Conservation (phyloP, 53 echinoderm and acorn worm genomes). For the Echinarachnius parma region DNA sequence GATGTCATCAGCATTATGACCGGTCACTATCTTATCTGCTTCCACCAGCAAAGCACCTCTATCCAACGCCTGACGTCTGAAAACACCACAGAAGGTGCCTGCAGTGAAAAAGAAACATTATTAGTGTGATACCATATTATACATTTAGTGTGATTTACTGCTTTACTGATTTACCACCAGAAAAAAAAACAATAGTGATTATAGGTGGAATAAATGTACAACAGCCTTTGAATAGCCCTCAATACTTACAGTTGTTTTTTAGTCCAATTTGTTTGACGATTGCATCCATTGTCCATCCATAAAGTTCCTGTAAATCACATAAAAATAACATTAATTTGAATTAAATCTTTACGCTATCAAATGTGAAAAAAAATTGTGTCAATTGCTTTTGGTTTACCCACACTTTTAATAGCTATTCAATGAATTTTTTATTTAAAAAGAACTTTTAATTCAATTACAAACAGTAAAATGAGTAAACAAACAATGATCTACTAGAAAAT, state of each 20-base stretch:
- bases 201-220: too few relatives aligned
- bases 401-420: too few relatives aligned
- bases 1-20: slow-evolving; percentile 97
- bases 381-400: background rate
- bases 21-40: slow-evolving; percentile 91
- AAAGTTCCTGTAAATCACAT: slow-evolving; percentile 59
- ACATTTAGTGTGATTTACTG: too few relatives aligned
- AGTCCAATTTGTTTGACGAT: slow-evolving; percentile 95
- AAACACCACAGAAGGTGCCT: slow-evolving; percentile 98
- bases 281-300: slow-evolving; percentile 99
- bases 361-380: background rate
- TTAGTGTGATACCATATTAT: too few relatives aligned
- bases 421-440: background rate
- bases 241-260: slow-evolving; percentile 86
- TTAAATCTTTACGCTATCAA: background rate
- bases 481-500: too few relatives aligned
- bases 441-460: background rate
- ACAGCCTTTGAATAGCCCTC: too few relatives aligned
- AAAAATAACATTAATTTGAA: background rate
- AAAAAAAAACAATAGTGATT: too few relatives aligned
- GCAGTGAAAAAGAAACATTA: too few relatives aligned
- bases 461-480: too few relatives aligned
- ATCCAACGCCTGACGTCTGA: slow-evolving; percentile 88
- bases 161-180: too few relatives aligned
- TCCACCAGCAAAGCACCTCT: slow-evolving; percentile 81